phyloP scores from a whole-genome alignment of 2,113 vertebrate genomes.

The Elachura formosa region DNA sequence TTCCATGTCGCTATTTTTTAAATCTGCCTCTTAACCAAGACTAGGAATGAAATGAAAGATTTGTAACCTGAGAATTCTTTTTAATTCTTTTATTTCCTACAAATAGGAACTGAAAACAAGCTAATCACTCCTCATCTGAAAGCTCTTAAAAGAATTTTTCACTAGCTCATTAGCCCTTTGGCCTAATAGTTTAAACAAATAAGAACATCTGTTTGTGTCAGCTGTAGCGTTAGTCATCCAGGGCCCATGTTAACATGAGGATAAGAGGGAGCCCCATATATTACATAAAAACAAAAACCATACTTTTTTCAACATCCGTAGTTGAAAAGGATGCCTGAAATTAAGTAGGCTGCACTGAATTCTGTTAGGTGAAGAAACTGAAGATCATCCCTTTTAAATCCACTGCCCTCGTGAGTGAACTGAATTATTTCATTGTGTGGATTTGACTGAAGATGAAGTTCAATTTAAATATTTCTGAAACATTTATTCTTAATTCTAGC shows the following conservation, averaged over 20 bases:
- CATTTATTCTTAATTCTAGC: not conserved
- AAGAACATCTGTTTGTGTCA: conserved; percentile 35
- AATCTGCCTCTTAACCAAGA: not conserved
- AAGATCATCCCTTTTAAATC: not conserved
- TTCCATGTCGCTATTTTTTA: not conserved
- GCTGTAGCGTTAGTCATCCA: not conserved
- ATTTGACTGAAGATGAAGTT: not conserved
- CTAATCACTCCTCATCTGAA: conserved; percentile 24
- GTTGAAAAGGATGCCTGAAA: not conserved
- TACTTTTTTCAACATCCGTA: not conserved
- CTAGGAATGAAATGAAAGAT: not conserved
- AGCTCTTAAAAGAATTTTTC: conserved; percentile 41
- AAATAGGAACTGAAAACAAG: conserved; percentile 32
- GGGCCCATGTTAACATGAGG: not conserved
- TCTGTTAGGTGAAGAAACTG: not conserved
- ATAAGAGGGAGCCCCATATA: not conserved
- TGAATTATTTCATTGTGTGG: not conserved
- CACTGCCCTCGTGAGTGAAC: not conserved
- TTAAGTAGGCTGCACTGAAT: not conserved
- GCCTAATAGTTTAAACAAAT: conserved; percentile 61
- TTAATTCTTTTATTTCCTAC: not conserved
- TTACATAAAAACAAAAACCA: not conserved
- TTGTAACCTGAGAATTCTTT: not conserved
- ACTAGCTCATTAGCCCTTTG: conserved; percentile 65
- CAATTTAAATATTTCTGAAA: not conserved